Evolutionary conservation across 2,888 invertebrate species (phyloP), one percentile per base, ranked within the genome.

Genomic region (Caenorhabditis sp.): DNA sequence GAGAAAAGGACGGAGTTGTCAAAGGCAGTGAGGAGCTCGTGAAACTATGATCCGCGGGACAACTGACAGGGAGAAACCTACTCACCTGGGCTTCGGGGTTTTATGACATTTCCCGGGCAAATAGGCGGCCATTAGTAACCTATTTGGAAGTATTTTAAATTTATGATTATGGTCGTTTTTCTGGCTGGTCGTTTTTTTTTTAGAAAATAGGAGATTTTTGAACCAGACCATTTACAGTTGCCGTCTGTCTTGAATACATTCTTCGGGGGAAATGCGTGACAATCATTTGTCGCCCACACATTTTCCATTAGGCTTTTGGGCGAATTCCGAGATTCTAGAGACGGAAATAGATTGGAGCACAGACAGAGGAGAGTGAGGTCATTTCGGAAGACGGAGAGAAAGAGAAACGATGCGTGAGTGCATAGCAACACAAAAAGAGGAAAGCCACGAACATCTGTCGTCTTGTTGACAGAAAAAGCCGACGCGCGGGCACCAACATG

Each of bases 1-100:
- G 9, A 9, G 4, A 35, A 9, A 13, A 35, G 35, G 35, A 45
- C 20, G 24, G 13, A 45, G 22, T 46, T 46, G 46, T 46, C 24
- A 46, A 7, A 35, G 35, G 4, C 2, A 35, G 35, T 35, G 11
- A 3, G 46, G n/a, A 24, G n/a, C 22, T 22, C 30, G 52, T 35
- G 46, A 43, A 45, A 55, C 48, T 66, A 58, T 66, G 66, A 66
- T 30, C 56, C 35, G 46, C n/a, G 48, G 56, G 56, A 58, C 66
- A 66, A 66, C 66, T 66, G 66, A 66, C 66, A 66, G 62, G 1
- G 35, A 5, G 22, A n/a, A 46, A 62, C 11, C n/a, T n/a, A n/a
- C n/a, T 43, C 63, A 63, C 53, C 63, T 63, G 53, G 63, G n/a
- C 53, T n/a, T 53, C 32, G 63, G 45, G 63, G 63, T 63, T 63